Evolutionary conservation across 2,888 invertebrate species (phyloP).

Genomic region (Ectemnius continuus): DNA sequence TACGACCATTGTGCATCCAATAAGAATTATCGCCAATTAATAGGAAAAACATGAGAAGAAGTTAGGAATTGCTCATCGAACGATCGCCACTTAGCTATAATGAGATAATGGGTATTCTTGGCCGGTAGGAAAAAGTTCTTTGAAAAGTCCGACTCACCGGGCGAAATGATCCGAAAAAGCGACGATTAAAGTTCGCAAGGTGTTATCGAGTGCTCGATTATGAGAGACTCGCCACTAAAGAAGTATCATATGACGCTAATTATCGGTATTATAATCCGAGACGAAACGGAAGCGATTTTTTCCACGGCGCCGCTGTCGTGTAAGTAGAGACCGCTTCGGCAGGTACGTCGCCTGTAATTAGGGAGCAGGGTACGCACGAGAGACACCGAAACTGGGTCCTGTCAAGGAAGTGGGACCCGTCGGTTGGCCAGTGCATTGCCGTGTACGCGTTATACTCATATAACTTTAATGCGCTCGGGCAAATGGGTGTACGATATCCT

Average conservation of each 20-base stretch:
- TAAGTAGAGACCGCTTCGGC: constrained; percentile 29
- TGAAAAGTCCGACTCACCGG: too few relatives aligned
- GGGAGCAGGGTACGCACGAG: constrained; percentile 38
- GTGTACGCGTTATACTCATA: constrained; percentile 32
- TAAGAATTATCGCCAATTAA: neutral
- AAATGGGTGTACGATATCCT: constrained; percentile 34
- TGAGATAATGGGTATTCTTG: too few relatives aligned
- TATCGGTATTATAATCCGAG: constrained; percentile 13
- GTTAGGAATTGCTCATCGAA: neutral
- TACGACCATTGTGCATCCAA: neutral
- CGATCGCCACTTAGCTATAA: too few relatives aligned
- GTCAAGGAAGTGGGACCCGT: constrained; percentile 56
- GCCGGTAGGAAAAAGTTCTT: too few relatives aligned
- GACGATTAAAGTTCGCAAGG: too few relatives aligned
- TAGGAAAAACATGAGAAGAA: neutral
- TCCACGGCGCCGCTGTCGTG: constrained; percentile 26
- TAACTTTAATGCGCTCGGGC: constrained; percentile 25
- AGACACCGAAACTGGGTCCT: constrained; percentile 58
- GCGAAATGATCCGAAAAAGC: too few relatives aligned
- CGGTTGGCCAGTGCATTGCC: constrained; percentile 47
- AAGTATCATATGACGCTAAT: constrained; percentile 22
- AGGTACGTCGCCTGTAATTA: constrained; percentile 42
- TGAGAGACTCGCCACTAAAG: neutral
- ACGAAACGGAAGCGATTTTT: constrained; percentile 21
- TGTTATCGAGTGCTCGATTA: neutral